Base-by-base conservation (phyloP, 2,797 vertebrate genomes). In the Fundulus diaphanus region DNA sequence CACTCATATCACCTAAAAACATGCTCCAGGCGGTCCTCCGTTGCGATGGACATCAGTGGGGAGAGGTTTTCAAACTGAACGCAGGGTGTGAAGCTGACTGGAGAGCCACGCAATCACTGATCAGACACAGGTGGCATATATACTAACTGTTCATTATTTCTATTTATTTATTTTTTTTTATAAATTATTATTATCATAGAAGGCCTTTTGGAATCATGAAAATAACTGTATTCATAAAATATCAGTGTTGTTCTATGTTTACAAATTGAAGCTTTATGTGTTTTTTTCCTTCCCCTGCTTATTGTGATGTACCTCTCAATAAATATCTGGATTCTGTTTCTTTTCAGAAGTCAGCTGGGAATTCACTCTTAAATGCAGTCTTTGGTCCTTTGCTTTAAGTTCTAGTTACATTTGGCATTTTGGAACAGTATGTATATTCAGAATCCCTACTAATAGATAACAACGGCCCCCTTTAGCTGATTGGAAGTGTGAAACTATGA, bases 1-100 rank as follows among this genome's bases (percentile, higher is more conserved):
- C 59, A 81, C 18, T 83, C 74, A 5, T 79, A 71, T 33, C 84
- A 88, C n/a, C 51, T 84, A 1, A 86, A 87, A 56, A 77, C 18
- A 5, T 78, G 76, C 54, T 73, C 65, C 18, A 68, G 63, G 16
- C 70, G 66, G 35, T 31, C 44, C 6, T 59, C 52, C 1, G 33
- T 3, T 18, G 6, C 20, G 33, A 42, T 31, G 20, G 65, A 73
- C 31, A 49, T 59, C 22, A 20, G 18, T 24, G 76, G 76, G 2
- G 52, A 48, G 42, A 68, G n/a, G 7, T 29, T 52, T 18, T 51
- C 56, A n/a, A 72, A 66, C 44, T 68, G 76, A 57, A 22, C 48
- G 5, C 61, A 42, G n/a, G 66, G 40, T 7, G 51, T 20, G 5
- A 18, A 70, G 63, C 5, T 69, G 56, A 57, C 69, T 76, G 5